Conservation (phyloP, 2,113 vertebrate genomes). For the Aptenodytes patagonicus region DNA sequence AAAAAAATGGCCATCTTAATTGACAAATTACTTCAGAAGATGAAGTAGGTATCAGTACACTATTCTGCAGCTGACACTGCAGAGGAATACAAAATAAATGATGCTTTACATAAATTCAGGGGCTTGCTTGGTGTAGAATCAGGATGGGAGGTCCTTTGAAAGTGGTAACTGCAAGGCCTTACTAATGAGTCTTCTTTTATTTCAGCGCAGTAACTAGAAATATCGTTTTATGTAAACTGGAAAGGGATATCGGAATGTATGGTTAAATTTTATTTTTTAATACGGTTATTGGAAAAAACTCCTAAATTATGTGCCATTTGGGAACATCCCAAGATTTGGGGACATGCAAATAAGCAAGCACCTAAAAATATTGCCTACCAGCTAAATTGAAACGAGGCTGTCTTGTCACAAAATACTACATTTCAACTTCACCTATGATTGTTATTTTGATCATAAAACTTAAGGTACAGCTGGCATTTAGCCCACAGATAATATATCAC, state of each 20-base stretch:
- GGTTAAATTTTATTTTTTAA: background rate
- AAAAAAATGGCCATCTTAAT: accelerated
- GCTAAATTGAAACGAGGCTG: background rate
- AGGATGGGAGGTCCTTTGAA: background rate
- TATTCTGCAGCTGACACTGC: background rate
- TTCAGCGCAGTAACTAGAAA: background rate
- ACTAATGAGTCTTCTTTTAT: background rate
- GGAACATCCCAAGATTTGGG: background rate
- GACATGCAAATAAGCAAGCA: background rate
- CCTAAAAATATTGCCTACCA: background rate
- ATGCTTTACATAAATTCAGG: background rate
- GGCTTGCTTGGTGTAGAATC: background rate
- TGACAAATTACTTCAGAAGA: background rate
- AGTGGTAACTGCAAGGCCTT: background rate
- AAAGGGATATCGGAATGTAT: background rate
- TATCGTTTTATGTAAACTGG: background rate
- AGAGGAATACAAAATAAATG: background rate
- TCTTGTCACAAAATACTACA: background rate
- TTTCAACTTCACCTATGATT: background rate
- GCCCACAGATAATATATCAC: background rate
- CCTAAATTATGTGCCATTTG: background rate
- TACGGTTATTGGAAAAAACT: accelerated
- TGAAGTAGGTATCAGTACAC: background rate
- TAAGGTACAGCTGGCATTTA: background rate
- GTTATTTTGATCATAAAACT: background rate